phyloP scores from a whole-genome alignment of 1,140 invertebrate genomes.

The Drosophila paulistorum region DNA sequence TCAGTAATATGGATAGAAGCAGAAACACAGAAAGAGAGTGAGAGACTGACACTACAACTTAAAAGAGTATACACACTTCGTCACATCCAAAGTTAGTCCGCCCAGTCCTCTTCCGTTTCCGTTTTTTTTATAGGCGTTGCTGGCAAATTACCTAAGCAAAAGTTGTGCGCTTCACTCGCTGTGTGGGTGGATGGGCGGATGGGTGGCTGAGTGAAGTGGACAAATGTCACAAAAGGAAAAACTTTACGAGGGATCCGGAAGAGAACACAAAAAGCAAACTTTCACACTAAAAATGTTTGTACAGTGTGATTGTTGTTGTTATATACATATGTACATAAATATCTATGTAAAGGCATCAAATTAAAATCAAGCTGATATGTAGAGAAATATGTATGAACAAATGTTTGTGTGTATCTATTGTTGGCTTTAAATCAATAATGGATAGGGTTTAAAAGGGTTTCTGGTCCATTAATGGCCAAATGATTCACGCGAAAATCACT shows the following conservation, averaged over 20 bases:
- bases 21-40: no score
- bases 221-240: slow-evolving; percentile 61
- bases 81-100: no score
- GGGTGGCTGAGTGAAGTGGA: background rate
- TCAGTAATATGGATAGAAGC: no score
- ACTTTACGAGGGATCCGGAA: slow-evolving; percentile 39
- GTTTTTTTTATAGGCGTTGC: slow-evolving; percentile 29
- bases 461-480: no score
- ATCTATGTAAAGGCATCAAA: background rate
- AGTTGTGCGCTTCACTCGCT: slow-evolving; percentile 35
- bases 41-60: no score
- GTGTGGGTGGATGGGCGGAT: background rate
- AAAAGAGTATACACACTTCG: no score
- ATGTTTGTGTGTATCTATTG: background rate
- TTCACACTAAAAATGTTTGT: slow-evolving; percentile 45
- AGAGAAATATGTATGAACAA: background rate
- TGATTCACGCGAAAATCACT: no score
- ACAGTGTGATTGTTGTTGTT: slow-evolving; percentile 31
- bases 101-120: no score
- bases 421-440: no score
- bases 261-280: slow-evolving; percentile 44
- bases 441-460: no score
- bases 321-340: background rate
- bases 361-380: no score
- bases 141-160: slow-evolving; percentile 65